phyloP scores from a whole-genome alignment of 2,888 invertebrate species.

The Drosophila seclusa region DNA sequence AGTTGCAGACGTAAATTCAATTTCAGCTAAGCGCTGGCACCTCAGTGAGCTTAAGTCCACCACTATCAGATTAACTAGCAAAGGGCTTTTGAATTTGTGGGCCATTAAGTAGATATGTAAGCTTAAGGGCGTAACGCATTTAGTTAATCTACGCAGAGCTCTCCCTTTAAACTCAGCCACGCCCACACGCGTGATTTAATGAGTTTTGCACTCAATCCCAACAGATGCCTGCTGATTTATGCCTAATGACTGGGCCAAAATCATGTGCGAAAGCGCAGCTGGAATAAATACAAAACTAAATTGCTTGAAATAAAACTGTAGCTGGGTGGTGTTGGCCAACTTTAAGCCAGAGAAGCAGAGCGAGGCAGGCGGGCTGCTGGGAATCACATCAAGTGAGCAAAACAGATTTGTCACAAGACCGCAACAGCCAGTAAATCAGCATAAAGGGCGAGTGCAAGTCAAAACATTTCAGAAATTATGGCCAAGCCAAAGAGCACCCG shows the following conservation, averaged over 20 bases:
- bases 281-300: constrained; percentile 76
- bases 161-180: constrained; percentile 37
- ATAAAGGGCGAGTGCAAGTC: constrained; percentile 78
- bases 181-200: constrained; percentile 65
- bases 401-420: constrained; percentile 80
- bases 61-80: constrained; percentile 20
- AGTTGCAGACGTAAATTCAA: constrained; percentile 66
- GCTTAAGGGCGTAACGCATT: constrained; percentile 17
- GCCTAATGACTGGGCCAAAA: constrained; percentile 66
- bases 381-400: constrained; percentile 77
- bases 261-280: constrained; percentile 41
- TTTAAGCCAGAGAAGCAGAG: constrained; percentile 56
- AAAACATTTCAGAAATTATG: constrained; percentile 79
- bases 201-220: constrained; percentile 51
- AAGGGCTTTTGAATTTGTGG: constrained; percentile 1
- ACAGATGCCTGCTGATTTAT: constrained; percentile 65
- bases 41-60: not conserved
- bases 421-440: constrained; percentile 80
- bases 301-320: constrained; percentile 75
- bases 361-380: not conserved
- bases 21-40: constrained; percentile 46
- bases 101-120: constrained; percentile 29
- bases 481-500: constrained; percentile 64
- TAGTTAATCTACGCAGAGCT: constrained; percentile 32
- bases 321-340: constrained; percentile 40